These are phyloP conservation scores for Spodoptera exigua DNA, from an alignment of 2,888 invertebrate genomes.

Conservation along the genomic window DNA sequence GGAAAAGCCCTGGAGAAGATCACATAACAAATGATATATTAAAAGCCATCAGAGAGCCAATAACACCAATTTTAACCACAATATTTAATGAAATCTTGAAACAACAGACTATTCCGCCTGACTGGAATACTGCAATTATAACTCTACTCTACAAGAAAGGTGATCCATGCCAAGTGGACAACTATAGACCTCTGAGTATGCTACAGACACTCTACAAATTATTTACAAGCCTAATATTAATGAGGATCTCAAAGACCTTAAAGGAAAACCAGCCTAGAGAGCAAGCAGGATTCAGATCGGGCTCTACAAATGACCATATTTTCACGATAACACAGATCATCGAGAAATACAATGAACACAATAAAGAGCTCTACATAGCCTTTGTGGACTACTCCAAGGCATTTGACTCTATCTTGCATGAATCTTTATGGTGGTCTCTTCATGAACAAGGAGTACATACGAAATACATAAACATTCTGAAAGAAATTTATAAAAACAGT, in stretches of 20 bases:
- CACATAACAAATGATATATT: slow-evolving; percentile 5
- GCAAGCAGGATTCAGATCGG: slow-evolving; percentile 1
- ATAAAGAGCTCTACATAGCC: neutral
- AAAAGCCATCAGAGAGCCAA: slow-evolving; percentile 6
- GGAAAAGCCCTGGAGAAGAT: slow-evolving; percentile 3
- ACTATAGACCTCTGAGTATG: slow-evolving; percentile 1
- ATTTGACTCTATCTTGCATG: neutral
- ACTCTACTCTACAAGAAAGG: slow-evolving; percentile 3
- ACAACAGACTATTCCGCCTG: neutral
- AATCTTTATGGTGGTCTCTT: neutral
- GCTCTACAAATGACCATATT: neutral
- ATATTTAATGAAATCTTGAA: slow-evolving; percentile 8
- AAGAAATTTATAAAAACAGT: too few relatives aligned
- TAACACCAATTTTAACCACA: slow-evolving; percentile 5
- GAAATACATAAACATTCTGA: too few relatives aligned
- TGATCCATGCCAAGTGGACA: slow-evolving; percentile 1
- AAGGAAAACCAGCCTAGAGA: neutral
- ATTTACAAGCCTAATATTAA: neutral
- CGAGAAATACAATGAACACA: neutral
- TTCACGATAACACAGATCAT: neutral
- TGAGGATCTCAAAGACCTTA: neutral
- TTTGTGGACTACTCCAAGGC: slow-evolving; percentile 1
- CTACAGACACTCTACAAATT: slow-evolving; percentile 1
- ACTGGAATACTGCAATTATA: slow-evolving; percentile 3
- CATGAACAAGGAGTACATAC: neutral